phyloP scores from a whole-genome alignment of 2,888 invertebrate genomes.

The Geotrupes spiniger region DNA sequence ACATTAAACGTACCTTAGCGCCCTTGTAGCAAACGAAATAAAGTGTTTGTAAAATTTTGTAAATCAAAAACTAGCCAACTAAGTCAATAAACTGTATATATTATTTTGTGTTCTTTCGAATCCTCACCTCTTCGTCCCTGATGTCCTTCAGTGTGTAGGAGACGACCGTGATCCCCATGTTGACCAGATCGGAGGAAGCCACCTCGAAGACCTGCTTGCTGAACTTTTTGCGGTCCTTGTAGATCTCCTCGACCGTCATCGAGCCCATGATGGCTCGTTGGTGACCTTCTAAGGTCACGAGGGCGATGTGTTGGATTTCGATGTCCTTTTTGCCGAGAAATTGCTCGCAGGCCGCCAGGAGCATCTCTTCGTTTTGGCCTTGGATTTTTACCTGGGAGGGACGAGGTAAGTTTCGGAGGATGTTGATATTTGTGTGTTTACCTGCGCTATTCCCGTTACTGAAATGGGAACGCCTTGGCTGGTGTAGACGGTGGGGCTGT shows the following conservation, averaged over 20 bases:
- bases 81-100: not conserved
- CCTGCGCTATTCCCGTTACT: conserved; percentile 96
- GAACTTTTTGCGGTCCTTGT: conserved; percentile 93
- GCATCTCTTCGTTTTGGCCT: conserved; percentile 86
- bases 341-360: conserved; percentile 89
- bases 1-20: conserved; percentile 60
- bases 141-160: conserved; percentile 94
- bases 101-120: not conserved
- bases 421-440: conserved; percentile 46
- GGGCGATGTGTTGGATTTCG: conserved; percentile 87
- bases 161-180: conserved; percentile 95
- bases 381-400: conserved; percentile 76
- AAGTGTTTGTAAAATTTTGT: conserved; percentile 23
- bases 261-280: conserved; percentile 95
- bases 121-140: conserved; percentile 85
- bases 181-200: conserved; percentile 90
- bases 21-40: conserved; percentile 51
- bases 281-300: conserved; percentile 90
- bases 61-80: conserved; percentile 15
- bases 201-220: conserved; percentile 94
- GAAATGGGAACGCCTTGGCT: conserved; percentile 96
- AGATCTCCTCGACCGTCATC: conserved; percentile 96
- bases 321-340: conserved; percentile 85
- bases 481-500: conserved; percentile 93
- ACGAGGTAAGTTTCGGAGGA: conserved; percentile 1